Evolutionary conservation across 2,888 invertebrate genomes (phyloP), one percentile per base, ranked within the genome.

Genomic region (Plebejus argus): DNA sequence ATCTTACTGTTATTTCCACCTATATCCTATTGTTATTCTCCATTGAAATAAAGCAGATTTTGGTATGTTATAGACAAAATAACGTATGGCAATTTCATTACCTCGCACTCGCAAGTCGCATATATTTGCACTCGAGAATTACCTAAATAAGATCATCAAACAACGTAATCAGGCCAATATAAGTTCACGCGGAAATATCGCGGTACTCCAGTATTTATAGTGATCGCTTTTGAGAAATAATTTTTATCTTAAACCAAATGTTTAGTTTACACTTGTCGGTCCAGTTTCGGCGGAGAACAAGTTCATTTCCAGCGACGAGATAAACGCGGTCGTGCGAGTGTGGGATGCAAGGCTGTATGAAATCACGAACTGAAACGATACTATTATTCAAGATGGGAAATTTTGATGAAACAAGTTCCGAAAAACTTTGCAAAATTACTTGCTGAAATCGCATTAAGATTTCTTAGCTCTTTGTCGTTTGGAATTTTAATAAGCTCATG

Each of bases 221-320:
- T 80, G 80, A 81, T 77, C 80, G 78, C 76, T 81, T 80, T 82
- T 79, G 78, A 81, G 81, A 82, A 83, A 79, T 49, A 56, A 80
- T 82, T 77, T 81, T 76, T 82, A 80, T 79, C 78, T 77, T 79
- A 78, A 78, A 79, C 79, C 79, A 78, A 78, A 79, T 83, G 82
- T 83, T 81, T 83, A 82, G 70, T 78, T 80, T 80, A 79, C 78
- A 76, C 77, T 77, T 81, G 81, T 80, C 81, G 79, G 82, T 78
- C 80, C 74, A 79, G 76, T 81, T 83, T 84, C 83, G 80, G 76
- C 81, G 82, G 82, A 82, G 81, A 82, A 78, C 80, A 79, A 81
- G 78, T 78, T 78, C 58, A 80, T 77, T 82, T 83, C 82, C 81
- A 71, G 78, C 80, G 79, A 82, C 78, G 76, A 76, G 79, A 72